These are phyloP conservation scores for Myiopsitta monachus DNA, from an alignment of 2,113 vertebrate species.

Conservation along the genomic window DNA sequence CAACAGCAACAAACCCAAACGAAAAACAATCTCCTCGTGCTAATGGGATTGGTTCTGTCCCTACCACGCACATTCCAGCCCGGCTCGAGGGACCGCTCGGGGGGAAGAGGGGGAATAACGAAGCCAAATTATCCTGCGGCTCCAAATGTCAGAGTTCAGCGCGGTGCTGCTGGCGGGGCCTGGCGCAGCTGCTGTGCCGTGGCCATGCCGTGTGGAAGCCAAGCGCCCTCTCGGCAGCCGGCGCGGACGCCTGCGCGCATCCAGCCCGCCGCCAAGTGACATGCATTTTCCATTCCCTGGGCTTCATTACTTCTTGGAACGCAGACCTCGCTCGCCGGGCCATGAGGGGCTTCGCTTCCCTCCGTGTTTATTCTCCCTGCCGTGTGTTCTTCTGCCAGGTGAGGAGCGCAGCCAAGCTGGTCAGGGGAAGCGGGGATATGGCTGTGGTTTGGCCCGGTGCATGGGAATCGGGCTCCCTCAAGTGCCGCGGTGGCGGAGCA, in stretches of 20 bases:
- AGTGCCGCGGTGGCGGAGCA: accelerated
- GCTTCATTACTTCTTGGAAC: constrained; percentile 18
- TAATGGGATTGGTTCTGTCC: constrained; percentile 70
- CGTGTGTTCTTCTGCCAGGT: constrained; percentile 52
- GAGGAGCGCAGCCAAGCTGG: constrained; percentile 37
- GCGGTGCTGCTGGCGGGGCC: neutral
- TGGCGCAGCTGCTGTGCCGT: constrained; percentile 36
- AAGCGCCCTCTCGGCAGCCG: neutral
- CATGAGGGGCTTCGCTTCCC: neutral
- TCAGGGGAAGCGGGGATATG: neutral
- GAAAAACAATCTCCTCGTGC: constrained; percentile 61
- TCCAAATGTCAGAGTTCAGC: constrained; percentile 40
- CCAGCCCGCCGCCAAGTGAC: neutral
- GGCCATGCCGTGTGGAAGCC: neutral
- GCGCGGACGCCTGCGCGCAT: neutral
- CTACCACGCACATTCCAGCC: constrained; percentile 67
- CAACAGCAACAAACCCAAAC: constrained; percentile 12
- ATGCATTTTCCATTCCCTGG: constrained; percentile 30
- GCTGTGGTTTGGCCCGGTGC: neutral
- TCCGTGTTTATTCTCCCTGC: neutral
- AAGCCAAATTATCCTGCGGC: constrained; percentile 31
- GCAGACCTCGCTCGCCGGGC: neutral
- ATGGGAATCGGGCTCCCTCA: neutral
- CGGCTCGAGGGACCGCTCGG: constrained; percentile 25
- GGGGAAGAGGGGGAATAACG: neutral